phyloP scores from a whole-genome alignment of 2,113 vertebrate species.

The Sphaerodactylus townsendi region DNA sequence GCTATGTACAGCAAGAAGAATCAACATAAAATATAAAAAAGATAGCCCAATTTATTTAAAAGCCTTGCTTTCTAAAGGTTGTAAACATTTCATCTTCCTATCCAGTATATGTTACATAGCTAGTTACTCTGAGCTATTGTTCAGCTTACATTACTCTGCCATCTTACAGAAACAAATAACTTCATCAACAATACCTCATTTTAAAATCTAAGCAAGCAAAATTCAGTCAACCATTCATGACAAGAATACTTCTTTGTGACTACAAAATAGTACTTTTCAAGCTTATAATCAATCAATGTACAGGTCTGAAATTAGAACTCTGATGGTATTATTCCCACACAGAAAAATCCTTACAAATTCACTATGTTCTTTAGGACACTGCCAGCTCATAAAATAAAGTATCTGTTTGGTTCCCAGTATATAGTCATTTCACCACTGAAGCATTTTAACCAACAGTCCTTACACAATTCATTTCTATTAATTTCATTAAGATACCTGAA shows the following conservation, averaged over 20 bases:
- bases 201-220: constrained; percentile 55
- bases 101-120: neutral
- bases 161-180: neutral
- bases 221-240: constrained; percentile 68
- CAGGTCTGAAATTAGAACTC: constrained; percentile 64
- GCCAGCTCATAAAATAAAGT: constrained; percentile 46
- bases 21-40: neutral
- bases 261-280: constrained; percentile 64
- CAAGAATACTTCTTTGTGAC: constrained; percentile 53
- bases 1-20: neutral
- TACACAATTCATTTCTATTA: neutral
- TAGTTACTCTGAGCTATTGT: neutral
- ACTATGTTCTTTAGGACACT: constrained; percentile 59
- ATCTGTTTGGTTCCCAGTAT: constrained; percentile 25
- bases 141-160: neutral
- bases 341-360: constrained; percentile 70
- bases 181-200: constrained; percentile 57
- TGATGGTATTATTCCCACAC: constrained; percentile 67
- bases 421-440: constrained; percentile 30
- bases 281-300: constrained; percentile 70
- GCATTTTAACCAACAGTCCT: constrained; percentile 2
- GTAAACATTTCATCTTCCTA: neutral
- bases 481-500: constrained; percentile 18
- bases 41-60: neutral
- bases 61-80: neutral